Evolutionary conservation across 1,140 invertebrate genomes (phyloP), one percentile per base, ranked within the genome.

Genomic region (Achroia grisella): DNA sequence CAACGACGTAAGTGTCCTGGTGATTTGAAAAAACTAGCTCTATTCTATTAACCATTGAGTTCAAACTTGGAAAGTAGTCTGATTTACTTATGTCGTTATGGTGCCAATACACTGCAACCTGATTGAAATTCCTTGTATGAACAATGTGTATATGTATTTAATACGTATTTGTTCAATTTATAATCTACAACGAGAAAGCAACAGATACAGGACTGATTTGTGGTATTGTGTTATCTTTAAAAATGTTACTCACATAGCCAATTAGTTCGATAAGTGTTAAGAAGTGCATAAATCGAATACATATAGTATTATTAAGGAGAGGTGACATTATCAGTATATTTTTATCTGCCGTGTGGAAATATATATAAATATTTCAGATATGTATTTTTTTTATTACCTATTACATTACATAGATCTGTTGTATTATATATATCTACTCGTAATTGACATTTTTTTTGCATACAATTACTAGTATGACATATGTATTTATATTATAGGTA

Each of bases 121-220:
- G 79, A 83, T 83, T 83, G 79, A 83, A 80, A 83, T 83, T 83
- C 79, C 76, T 57, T 83, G 79, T 80, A 75, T 71, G 66, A 70
- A 73, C 78, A 75, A 70, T 78, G 71, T 82, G 62, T 74, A 75
- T 64, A 54, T 59, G 54, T 67, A 64, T 59, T 70, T 67, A 65
- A 65, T 74, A 72, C 71, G 59, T 77, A 81, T 78, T 70, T 77
- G 66, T 65, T 71, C 55, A 51, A 60, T 67, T 71, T 73, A 71
- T 72, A 72, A 71, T 74, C 66, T 70, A 66, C 60, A 62, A 64
- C 53, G 62, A 46, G 56, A 64, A 66, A 60, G 47, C 55, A 48
- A 46, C 39, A 56, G 59, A 64, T 72, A 63, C 48, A 34, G 39
- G 35, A 32, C 34, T 74, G 64, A 77, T 77, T 78, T 46, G 44